Evolutionary conservation across 2,797 vertebrate species (phyloP), one percentile per base, ranked within the genome.

Genomic region (Acrocephalus scirpaceus): DNA sequence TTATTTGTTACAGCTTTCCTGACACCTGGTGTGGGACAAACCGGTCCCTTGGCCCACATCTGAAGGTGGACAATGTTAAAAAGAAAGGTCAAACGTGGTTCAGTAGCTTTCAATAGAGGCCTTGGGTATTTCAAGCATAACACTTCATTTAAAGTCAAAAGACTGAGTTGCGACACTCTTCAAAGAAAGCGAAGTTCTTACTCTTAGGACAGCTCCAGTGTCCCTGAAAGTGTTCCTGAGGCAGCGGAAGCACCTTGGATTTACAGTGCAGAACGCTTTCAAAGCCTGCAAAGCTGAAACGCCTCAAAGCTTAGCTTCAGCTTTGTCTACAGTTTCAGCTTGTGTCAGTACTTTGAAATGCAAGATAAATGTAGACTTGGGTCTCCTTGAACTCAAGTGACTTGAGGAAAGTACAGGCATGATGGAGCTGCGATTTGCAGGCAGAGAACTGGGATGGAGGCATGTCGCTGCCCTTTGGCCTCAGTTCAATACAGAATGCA

Each of bases 261-360:
- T 69, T 74, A 71, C 84, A 29, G 57, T 2, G 11, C 8, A 8
- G 50, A 91, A 69, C 3, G 13, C 22, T 83, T 93, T 93, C 79
- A 91, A 83, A 89, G 62, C 50, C 23, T 7, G 16, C 16, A 9
- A 54, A 94, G 75, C 89, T 56, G 69, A 67, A 93, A 54, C 72
- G 23, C 66, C 90, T 93, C 87, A 92, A 91, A 95, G 85, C 82
- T 94, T 64, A 85, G 42, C 72, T 65, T 92, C 27, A 10, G 86
- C 80, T 91, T 88, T 93, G 51, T 79, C 94, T 67, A 36, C 69
- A 40, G 71, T 64, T 91, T 73, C 82, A 76, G 29, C 44, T 82
- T 66, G 51, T 84, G 74, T 51, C 64, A 16, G 58, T 73, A 10
- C 91, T 96, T 92, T 95, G 96, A 95, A 95, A 94, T 42, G 38